These are phyloP conservation scores for Eupsittula cactorum DNA, from an alignment of 2,113 vertebrate genomes.

Conservation along the genomic window DNA sequence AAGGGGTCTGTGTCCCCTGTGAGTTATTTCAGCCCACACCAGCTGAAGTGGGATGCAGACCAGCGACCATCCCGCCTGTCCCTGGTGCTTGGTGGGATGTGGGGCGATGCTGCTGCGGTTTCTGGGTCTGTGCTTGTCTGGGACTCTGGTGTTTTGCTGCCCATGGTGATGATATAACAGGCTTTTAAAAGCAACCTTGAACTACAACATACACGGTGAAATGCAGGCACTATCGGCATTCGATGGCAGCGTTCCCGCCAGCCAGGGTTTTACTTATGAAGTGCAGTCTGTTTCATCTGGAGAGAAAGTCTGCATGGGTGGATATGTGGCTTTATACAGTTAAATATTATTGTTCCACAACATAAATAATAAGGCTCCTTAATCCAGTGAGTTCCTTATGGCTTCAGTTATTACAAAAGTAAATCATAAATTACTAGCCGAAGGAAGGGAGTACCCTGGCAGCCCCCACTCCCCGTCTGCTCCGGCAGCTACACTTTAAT, in stretches of 20 bases:
- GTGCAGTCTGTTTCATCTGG: not conserved
- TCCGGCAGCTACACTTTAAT: slow-evolving; percentile 52
- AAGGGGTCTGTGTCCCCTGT: fast-evolving
- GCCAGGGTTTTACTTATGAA: not conserved
- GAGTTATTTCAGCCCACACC: not conserved
- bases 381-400: slow-evolving; percentile 25
- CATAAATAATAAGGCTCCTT: slow-evolving; percentile 1
- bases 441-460: not conserved
- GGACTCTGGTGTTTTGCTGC: not conserved
- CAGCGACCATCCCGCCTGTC: not conserved
- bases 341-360: not conserved
- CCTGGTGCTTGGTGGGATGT: not conserved
- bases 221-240: not conserved
- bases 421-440: not conserved
- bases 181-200: slow-evolving; percentile 29
- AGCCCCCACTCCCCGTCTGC: not conserved
- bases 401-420: not conserved
- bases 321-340: not conserved
- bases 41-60: no score
- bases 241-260: not conserved
- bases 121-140: not conserved
- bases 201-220: fast-evolving
- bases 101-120: not conserved
- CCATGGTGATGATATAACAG: not conserved
- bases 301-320: not conserved